Evolutionary conservation across 2,113 vertebrate genomes (phyloP).

Genomic region (Alosa alosa): DNA sequence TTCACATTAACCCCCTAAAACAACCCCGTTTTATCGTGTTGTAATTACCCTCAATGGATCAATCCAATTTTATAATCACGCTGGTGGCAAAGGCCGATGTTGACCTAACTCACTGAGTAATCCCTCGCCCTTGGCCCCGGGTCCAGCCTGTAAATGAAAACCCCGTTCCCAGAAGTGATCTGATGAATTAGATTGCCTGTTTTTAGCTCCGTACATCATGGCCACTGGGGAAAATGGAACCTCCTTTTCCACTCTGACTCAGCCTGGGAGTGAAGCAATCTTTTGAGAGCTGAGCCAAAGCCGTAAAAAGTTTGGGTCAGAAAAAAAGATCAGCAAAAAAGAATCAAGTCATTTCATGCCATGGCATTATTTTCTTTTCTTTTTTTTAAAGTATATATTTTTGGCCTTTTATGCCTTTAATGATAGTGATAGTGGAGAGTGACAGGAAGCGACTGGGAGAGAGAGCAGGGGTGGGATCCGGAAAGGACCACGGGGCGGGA

Average conservation of each 20-base stretch:
- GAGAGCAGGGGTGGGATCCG: no score
- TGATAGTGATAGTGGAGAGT: no score
- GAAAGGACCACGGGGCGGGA: no score
- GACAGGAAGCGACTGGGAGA: no score
- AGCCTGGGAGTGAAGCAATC: neutral
- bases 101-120: conserved; percentile 1
- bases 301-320: neutral
- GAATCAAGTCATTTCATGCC: neutral
- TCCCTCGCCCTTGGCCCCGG: neutral
- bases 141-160: neutral
- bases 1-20: neutral
- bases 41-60: conserved; percentile 5
- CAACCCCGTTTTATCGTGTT: neutral
- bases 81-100: neutral
- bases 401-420: no score
- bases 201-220: neutral
- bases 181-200: neutral
- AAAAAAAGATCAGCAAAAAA: neutral
- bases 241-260: neutral
- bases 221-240: neutral
- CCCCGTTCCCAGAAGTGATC: neutral
- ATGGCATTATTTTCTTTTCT: neutral
- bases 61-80: neutral
- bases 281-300: neutral
- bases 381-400: neutral